Conservation (phyloP, 1,140 invertebrate genomes). For the Conus betulinus region DNA sequence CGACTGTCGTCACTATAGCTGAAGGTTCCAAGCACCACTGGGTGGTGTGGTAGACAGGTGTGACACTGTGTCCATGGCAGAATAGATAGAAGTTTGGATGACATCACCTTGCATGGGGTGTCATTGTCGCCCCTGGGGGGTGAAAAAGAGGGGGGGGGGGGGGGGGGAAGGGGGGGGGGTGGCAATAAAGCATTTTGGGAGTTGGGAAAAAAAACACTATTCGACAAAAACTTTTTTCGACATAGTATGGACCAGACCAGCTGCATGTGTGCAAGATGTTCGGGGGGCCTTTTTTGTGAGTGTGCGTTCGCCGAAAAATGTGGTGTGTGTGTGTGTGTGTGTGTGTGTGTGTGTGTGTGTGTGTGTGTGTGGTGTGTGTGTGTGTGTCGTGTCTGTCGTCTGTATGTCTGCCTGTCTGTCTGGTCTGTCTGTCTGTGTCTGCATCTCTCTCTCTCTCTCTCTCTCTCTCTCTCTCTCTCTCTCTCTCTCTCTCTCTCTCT, state of each 20-base stretch:
- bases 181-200: neutral
- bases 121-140: neutral
- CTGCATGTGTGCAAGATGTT: neutral
- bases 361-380: too few species aligned
- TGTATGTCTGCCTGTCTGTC: neutral
- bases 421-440: too few species aligned
- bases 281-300: neutral
- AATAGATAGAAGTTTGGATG: neutral
- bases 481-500: too few species aligned
- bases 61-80: too few species aligned
- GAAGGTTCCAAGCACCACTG: too few species aligned
- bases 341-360: too few species aligned
- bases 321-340: too few species aligned
- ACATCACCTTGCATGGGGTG: neutral
- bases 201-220: neutral
- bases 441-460: too few species aligned
- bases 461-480: too few species aligned
- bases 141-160: neutral
- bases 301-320: neutral
- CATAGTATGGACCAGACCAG: neutral
- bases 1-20: too few species aligned
- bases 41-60: too few species aligned
- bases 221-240: neutral
- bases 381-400: neutral
- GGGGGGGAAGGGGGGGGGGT: neutral